Conservation (phyloP, 1,140 invertebrate genomes). For the fruit fly (Drosophila melanogaster) region Release_6_plus_ISO1_MT NT_037436.4:3009001-3009500, state of each 20-base stretch:
- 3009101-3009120: slow-evolving; percentile 92
- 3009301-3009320: slow-evolving; percentile 92
- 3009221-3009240: slow-evolving; percentile 93
- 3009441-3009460: slow-evolving; percentile 94
- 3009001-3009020: slow-evolving; percentile 33
- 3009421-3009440: slow-evolving; percentile 94
- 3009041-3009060: slow-evolving; percentile 64
- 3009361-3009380: slow-evolving; percentile 97
- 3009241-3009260: slow-evolving; percentile 94
- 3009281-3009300: slow-evolving; percentile 90
- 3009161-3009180: slow-evolving; percentile 95
- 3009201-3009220: slow-evolving; percentile 95
- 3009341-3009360: slow-evolving; percentile 95
- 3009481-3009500: slow-evolving; percentile 95
- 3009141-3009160: slow-evolving; percentile 95
- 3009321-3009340: slow-evolving; percentile 93
- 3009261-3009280: slow-evolving; percentile 92
- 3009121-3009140: slow-evolving; percentile 95
- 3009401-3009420: slow-evolving; percentile 98
- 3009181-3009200: slow-evolving; percentile 97
- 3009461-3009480: slow-evolving; percentile 93
- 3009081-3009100: slow-evolving; percentile 93
- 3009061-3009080: slow-evolving; percentile 86
- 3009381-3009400: slow-evolving; percentile 97
- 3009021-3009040: slow-evolving; percentile 67